Conservation (phyloP, 1,140 invertebrate species). For the Reticulitermes speratus region DNA sequence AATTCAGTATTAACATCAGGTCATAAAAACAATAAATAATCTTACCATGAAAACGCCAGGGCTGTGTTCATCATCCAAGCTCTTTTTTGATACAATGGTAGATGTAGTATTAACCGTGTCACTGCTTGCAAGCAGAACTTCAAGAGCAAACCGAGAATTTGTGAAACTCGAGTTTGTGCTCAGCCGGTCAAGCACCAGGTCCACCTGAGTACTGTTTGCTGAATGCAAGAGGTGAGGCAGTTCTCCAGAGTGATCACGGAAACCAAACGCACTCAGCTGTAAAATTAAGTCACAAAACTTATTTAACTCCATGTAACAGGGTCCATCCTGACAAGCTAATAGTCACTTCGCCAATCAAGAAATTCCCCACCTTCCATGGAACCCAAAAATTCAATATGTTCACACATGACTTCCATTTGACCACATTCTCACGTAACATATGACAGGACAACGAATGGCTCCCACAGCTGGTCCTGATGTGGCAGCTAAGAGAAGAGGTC, state of each 20-base stretch:
- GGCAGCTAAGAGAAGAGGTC: too few species aligned
- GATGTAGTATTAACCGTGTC: constrained; percentile 45
- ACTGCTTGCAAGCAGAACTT: constrained; percentile 53
- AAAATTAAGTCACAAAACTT: constrained; percentile 23
- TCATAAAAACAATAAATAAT: too few species aligned
- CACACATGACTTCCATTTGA: too few species aligned
- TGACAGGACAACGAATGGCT: too few species aligned
- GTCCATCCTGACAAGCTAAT: too few species aligned
- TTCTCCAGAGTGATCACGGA: constrained; percentile 50
- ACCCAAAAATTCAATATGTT: too few species aligned
- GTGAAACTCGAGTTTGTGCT: constrained; percentile 49
- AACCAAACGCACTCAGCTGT: constrained; percentile 56
- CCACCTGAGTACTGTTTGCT: constrained; percentile 61
- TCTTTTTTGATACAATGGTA: constrained; percentile 52
- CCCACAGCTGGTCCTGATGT: too few species aligned
- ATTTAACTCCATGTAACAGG: neutral
- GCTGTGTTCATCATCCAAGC: constrained; percentile 69
- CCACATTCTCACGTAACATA: too few species aligned
- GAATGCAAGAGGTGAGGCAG: constrained; percentile 64
- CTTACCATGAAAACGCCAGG: constrained; percentile 69
- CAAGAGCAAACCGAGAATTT: constrained; percentile 59
- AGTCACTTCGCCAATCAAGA: too few species aligned
- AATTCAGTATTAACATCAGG: too few species aligned
- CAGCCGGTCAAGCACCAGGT: constrained; percentile 59
- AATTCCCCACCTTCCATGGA: too few species aligned